Conservation (phyloP, 2,797 vertebrate genomes). For the Jordanella pulchra region DNA sequence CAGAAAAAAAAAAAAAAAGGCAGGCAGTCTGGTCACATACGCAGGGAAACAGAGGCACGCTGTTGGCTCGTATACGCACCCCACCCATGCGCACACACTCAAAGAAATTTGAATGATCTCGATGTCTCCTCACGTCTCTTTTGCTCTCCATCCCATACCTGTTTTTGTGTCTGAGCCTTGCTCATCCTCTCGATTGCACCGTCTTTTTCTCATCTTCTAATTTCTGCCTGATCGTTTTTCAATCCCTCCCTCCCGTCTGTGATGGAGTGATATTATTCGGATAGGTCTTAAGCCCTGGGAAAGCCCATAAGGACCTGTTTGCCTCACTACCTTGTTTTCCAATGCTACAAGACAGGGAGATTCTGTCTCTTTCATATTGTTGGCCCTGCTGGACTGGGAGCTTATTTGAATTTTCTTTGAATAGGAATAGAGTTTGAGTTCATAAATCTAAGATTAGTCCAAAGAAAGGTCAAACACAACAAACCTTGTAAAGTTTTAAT, state of each 20-base stretch:
- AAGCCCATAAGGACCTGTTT: conserved; percentile 68
- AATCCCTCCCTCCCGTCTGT: conserved; percentile 59
- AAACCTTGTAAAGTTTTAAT: conserved; percentile 22
- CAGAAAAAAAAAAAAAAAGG: conserved; percentile 65
- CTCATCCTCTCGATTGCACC: conserved; percentile 71
- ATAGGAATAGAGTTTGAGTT: not conserved
- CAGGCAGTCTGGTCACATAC: conserved; percentile 72
- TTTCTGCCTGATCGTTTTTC: conserved; percentile 71
- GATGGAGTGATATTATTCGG: conserved; percentile 74
- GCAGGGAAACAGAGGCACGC: conserved; percentile 47
- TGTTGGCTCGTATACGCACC: conserved; percentile 28
- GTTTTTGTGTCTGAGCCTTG: conserved; percentile 75
- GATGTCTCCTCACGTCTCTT: conserved; percentile 64
- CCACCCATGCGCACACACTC: conserved; percentile 15
- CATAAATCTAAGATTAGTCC: conserved; percentile 20
- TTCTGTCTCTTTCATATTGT: conserved; percentile 51
- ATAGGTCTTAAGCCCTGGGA: conserved; percentile 67
- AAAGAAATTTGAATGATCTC: conserved; percentile 65
- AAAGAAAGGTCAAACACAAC: conserved; percentile 23
- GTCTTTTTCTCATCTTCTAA: conserved; percentile 72
- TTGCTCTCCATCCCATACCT: conserved; percentile 66
- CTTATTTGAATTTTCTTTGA: conserved; percentile 33
- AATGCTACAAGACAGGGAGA: conserved; percentile 49
- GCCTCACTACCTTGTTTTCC: conserved; percentile 64
- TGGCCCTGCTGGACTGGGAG: conserved; percentile 29